Evolutionary conservation across 2,888 invertebrate genomes (phyloP).

Genomic region (Conops quadrifasciatus): DNA sequence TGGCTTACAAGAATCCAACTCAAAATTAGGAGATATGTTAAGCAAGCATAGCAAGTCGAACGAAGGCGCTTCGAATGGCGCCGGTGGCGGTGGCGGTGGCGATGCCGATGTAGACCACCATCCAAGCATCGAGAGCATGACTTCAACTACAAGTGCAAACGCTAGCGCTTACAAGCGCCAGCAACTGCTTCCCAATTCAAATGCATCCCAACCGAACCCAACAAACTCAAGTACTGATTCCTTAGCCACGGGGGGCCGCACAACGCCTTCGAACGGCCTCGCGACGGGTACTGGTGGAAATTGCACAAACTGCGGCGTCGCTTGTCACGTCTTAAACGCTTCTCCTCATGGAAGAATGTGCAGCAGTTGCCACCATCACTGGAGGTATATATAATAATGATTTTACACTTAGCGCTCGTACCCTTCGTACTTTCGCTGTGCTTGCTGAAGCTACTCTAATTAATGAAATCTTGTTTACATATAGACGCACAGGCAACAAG

Average conservation of each 20-base stretch:
- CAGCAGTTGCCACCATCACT: slow-evolving; percentile 85
- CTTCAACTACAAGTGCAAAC: slow-evolving; percentile 37
- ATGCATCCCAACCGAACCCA: slow-evolving; percentile 22
- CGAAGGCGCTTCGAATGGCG: slow-evolving; percentile 33
- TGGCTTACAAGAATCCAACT: slow-evolving; percentile 48
- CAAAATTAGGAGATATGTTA: slow-evolving; percentile 37
- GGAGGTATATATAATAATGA: slow-evolving; percentile 72
- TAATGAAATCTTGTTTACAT: slow-evolving; percentile 29
- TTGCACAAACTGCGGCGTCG: slow-evolving; percentile 73
- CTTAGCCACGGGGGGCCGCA: slow-evolving; percentile 45
- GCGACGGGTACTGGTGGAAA: slow-evolving; percentile 52
- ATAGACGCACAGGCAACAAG: slow-evolving; percentile 81
- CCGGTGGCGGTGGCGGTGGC: slow-evolving; percentile 26
- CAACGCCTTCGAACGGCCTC: slow-evolving; percentile 41
- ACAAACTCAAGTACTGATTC: slow-evolving; percentile 42
- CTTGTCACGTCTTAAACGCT: slow-evolving; percentile 77
- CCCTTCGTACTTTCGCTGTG: slow-evolving; percentile 17
- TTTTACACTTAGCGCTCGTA: slow-evolving; percentile 24
- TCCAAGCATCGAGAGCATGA: slow-evolving; percentile 39
- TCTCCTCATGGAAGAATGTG: slow-evolving; percentile 82
- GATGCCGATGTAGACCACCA: slow-evolving; percentile 38
- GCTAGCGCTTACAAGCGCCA: slow-evolving; percentile 43
- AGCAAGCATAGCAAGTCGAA: slow-evolving; percentile 37
- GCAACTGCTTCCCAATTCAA: slow-evolving; percentile 41
- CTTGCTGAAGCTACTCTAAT: slow-evolving; percentile 19